These are phyloP conservation scores for Lepas anatifera DNA, from an alignment of 2,888 invertebrate genomes.

Conservation along the genomic window DNA sequence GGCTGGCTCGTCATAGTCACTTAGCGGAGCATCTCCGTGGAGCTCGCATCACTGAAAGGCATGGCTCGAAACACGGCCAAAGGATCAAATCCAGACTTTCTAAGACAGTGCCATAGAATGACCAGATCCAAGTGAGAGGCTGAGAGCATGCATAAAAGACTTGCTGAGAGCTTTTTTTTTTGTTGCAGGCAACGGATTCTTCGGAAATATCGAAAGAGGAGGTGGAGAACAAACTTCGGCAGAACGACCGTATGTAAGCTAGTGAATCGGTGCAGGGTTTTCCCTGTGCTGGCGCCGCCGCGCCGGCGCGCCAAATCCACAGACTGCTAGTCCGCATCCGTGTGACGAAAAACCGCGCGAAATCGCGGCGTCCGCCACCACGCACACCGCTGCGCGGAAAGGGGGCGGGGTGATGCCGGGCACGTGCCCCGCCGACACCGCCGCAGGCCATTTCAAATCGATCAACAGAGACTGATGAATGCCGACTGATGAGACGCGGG, in stretches of 20 bases:
- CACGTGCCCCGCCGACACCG: too few species aligned
- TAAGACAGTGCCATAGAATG: too few species aligned
- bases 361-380: neutral
- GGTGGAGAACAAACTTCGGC: conserved; percentile 81
- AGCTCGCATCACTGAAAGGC: too few species aligned
- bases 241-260: neutral
- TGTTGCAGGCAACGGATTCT: conserved; percentile 85
- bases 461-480: neutral
- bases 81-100: too few species aligned
- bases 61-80: too few species aligned
- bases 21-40: too few species aligned
- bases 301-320: neutral
- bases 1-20: too few species aligned
- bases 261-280: neutral
- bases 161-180: too few species aligned
- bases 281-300: neutral
- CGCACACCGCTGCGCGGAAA: neutral
- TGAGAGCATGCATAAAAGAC: too few species aligned
- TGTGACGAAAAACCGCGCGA: neutral
- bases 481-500: neutral
- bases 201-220: conserved; percentile 88
- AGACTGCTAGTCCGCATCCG: neutral
- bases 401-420: neutral
- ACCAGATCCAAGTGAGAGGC: too few species aligned
- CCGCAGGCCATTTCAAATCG: too few species aligned